phyloP scores from a whole-genome alignment of 2,888 invertebrate species.

The Ichneumoninae sp. region DNA sequence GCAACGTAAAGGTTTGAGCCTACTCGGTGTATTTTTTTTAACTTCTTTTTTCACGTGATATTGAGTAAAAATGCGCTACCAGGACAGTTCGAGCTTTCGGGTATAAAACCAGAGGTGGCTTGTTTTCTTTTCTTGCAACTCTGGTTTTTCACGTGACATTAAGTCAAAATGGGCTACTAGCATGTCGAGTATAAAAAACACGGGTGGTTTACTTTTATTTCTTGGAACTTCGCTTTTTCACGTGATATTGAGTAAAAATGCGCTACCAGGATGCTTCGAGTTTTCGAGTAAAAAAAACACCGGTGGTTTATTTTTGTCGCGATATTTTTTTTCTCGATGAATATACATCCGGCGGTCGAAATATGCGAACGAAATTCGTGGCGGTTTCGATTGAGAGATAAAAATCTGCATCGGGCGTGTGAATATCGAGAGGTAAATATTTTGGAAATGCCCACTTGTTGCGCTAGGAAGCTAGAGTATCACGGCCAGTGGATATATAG shows the following conservation, averaged over 20 bases:
- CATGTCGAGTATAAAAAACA: neutral
- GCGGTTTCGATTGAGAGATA: slow-evolving; percentile 4
- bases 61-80: neutral
- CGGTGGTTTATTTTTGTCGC: neutral
- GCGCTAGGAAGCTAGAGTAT: slow-evolving; percentile 45
- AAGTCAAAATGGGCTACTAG: neutral
- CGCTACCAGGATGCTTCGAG: neutral
- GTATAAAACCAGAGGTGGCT: no score
- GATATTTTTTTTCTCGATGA: neutral
- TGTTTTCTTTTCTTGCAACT: no score
- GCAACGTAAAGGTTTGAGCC: neutral
- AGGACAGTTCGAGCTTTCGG: neutral
- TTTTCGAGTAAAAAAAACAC: neutral
- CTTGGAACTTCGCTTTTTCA: neutral
- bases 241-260: neutral
- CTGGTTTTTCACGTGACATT: neutral
- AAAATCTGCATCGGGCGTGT: slow-evolving; percentile 30
- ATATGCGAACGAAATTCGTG: neutral
- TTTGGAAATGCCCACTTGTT: slow-evolving; percentile 70
- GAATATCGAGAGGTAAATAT: slow-evolving; percentile 58
- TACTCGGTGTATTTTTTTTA: neutral
- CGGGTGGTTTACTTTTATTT: no score
- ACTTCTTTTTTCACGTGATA: neutral
- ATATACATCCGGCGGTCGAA: neutral
- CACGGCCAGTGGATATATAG: slow-evolving; percentile 22